Conservation (phyloP, 2,888 invertebrate species). For the Hypena proboscidalis region DNA sequence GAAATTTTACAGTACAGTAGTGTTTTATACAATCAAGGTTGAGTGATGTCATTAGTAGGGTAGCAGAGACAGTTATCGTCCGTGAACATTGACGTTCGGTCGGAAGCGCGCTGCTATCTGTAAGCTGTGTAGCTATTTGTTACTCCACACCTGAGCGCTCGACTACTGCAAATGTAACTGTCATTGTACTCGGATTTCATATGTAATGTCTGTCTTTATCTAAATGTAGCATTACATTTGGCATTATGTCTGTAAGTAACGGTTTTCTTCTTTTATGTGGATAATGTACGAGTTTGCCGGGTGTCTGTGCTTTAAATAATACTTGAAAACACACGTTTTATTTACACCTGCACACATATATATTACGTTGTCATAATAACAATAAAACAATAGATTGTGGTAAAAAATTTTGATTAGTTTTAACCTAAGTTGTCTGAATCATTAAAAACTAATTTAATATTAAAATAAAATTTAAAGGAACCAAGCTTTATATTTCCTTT, state of each 20-base stretch:
- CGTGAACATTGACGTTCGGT: constrained; percentile 10
- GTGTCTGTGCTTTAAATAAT: too few species aligned
- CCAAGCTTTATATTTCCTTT: too few species aligned
- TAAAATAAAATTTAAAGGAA: too few species aligned
- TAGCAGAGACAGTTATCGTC: constrained; percentile 27
- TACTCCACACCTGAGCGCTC: constrained; percentile 5
- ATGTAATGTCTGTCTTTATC: constrained; percentile 11
- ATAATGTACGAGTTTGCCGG: too few species aligned
- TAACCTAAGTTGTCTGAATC: too few species aligned
- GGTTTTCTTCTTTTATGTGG: background rate
- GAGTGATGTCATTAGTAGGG: constrained; percentile 5
- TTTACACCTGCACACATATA: too few species aligned
- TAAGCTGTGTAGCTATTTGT: constrained; percentile 8
- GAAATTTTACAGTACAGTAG: constrained; percentile 20
- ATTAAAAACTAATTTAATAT: too few species aligned
- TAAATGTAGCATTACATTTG: constrained; percentile 4
- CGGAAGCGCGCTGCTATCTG: constrained; percentile 20
- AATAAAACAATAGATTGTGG: too few species aligned
- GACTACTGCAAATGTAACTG: constrained; percentile 1
- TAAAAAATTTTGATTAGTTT: too few species aligned
- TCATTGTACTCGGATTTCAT: constrained; percentile 1
- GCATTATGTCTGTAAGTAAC: background rate
- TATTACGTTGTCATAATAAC: too few species aligned
- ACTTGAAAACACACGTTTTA: too few species aligned
- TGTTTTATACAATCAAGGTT: constrained; percentile 5